Evolutionary conservation across 1,140 invertebrate genomes (phyloP), one percentile per base, ranked within the genome.

Genomic region (Leptinotarsa undecemlineata): DNA sequence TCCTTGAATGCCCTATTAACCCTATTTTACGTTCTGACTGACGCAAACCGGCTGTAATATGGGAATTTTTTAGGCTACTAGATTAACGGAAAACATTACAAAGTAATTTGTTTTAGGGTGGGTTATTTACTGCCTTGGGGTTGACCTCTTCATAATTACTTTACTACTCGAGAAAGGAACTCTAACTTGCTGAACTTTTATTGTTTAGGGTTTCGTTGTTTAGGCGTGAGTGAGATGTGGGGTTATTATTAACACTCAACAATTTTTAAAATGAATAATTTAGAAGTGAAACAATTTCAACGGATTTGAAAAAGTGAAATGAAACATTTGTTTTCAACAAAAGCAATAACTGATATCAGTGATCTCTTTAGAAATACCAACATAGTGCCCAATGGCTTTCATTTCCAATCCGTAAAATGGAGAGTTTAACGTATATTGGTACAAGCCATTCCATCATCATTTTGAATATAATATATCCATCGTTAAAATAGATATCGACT

Each of bases 51-150:
- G 23, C 4, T 15, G 64, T 19, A 67, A 67, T 67, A 13, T 67
- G 64, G 23, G n/a, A 67, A n/a, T 26, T 26, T 67, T 23, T 26
- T 4, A 26, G 26, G 15, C 13, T 67, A n/a, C 15, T 23, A n/a
- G 21, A 42, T 26, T 15, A 33, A 17, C 14, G 64, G 26, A 17
- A 23, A 67, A 42, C 42, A 67, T 67, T 42, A 67, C 64, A 26
- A 4, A n/a, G 64, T 67, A 67, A 67, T 67, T 67, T 42, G 64
- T 67, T 26, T 23, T 23, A 42, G 63, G 64, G 64, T 26, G 51
- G 51, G 21, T 67, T 33, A 67, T 67, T 67, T 67, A 67, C 23
- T 67, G 64, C 64, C 21, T 26, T 21, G 14, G n/a, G 64, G 64
- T 42, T 21, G 42, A 42, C 19, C 26, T 13, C 64, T 42, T 26